Conservation (phyloP, 1,140 invertebrate genomes). For the Meloidogyne floridensis region DNA sequence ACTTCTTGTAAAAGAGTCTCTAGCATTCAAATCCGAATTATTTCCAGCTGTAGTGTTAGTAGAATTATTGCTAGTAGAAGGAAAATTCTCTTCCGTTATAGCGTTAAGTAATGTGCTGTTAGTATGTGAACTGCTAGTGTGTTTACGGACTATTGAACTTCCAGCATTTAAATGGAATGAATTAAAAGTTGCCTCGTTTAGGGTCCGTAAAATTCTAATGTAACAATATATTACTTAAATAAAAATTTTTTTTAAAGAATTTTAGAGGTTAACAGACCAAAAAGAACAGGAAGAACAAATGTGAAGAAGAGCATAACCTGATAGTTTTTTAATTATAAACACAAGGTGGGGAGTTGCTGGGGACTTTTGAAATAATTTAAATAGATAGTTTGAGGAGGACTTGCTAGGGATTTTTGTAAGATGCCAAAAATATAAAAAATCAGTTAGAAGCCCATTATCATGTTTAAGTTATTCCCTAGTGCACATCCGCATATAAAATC, state of each 20-base stretch:
- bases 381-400: too few relatives aligned
- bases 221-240: conserved; percentile 48
- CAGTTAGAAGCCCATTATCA: too few relatives aligned
- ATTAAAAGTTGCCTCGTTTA: conserved; percentile 50
- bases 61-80: neutral
- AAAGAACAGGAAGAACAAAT: conserved; percentile 59
- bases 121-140: neutral
- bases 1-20: conserved; percentile 37
- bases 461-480: too few relatives aligned
- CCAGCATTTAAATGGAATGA: conserved; percentile 41
- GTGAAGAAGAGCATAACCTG: conserved; percentile 56
- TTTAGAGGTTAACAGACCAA: conserved; percentile 44
- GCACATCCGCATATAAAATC: too few relatives aligned
- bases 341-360: neutral
- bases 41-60: neutral
- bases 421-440: too few relatives aligned
- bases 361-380: neutral
- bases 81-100: neutral
- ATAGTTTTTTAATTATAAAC: neutral
- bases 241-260: neutral
- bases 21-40: conserved; percentile 8
- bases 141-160: conserved; percentile 16
- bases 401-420: too few relatives aligned
- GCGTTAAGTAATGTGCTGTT: neutral
- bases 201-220: conserved; percentile 55